phyloP scores from a whole-genome alignment of 2,888 invertebrate genomes.

The Brachypalpus laphriformis region DNA sequence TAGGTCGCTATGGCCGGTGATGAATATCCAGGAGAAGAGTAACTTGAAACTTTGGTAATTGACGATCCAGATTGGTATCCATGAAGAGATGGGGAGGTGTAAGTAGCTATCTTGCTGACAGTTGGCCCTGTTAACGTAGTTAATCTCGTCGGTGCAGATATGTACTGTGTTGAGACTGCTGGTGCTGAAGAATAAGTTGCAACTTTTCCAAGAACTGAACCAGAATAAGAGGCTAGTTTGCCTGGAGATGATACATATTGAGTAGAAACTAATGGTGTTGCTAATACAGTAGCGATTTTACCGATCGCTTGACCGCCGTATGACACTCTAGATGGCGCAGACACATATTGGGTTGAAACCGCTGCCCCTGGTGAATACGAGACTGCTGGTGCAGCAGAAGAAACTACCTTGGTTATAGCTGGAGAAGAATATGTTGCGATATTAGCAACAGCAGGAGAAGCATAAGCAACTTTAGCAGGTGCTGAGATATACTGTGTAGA shows the following conservation, averaged over 20 bases:
- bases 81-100: constrained; percentile 54
- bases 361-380: constrained; percentile 73
- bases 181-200: constrained; percentile 62
- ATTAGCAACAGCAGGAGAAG: constrained; percentile 32
- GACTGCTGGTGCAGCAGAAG: constrained; percentile 45
- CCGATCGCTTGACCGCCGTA: constrained; percentile 53
- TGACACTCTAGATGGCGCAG: constrained; percentile 75
- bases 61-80: constrained; percentile 73
- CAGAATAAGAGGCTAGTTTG: constrained; percentile 44
- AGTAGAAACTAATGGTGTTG: constrained; percentile 55
- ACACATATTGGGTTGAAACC: constrained; percentile 78
- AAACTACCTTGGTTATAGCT: constrained; percentile 58
- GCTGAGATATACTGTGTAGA: constrained; percentile 79
- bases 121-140: constrained; percentile 56
- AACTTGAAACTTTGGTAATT: constrained; percentile 64
- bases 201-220: constrained; percentile 11
- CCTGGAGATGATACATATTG: constrained; percentile 32
- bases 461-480: constrained; percentile 75
- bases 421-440: constrained; percentile 71
- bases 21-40: constrained; percentile 73
- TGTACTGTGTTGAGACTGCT: constrained; percentile 77
- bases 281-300: constrained; percentile 76
- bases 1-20: constrained; percentile 54
- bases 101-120: constrained; percentile 58
- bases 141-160: constrained; percentile 76